A percentile compares a stretch with the other conserved stretches of the same genome.
phyloP scores from a whole-genome alignment of 2,888 invertebrate species.

The Aspidiotus destructor region DNA sequence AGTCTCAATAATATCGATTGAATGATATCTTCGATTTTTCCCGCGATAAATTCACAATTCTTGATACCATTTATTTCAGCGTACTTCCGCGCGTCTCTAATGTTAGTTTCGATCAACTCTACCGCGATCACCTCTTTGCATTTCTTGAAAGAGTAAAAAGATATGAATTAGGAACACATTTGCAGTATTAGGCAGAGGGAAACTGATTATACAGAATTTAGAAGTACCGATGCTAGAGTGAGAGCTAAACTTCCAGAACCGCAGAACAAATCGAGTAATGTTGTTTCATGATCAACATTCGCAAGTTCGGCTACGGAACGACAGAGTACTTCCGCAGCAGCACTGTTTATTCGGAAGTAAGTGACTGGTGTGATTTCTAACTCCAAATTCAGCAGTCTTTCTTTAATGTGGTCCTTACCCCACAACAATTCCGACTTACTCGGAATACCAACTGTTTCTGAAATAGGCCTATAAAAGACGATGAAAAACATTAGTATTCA shows the following conservation, averaged over 20 bases:
- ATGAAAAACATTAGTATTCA: background rate
- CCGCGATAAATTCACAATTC: constrained; percentile 48
- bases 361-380: constrained; percentile 37
- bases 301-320: constrained; percentile 45
- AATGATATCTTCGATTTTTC: constrained; percentile 51
- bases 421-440: constrained; percentile 36
- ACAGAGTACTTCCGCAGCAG: constrained; percentile 45
- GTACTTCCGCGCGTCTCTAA: constrained; percentile 51
- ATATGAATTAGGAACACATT: background rate
- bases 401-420: constrained; percentile 36
- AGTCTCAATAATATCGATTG: constrained; percentile 40
- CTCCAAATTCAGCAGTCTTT: constrained; percentile 35
- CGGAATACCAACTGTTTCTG: constrained; percentile 33
- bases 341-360: constrained; percentile 43
- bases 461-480: constrained; percentile 23
- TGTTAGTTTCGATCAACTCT: constrained; percentile 48
- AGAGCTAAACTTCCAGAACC: constrained; percentile 53
- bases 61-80: constrained; percentile 46
- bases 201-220: background rate
- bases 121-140: constrained; percentile 47
- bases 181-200: background rate
- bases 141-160: constrained; percentile 36
- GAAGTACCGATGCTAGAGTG: constrained; percentile 42
- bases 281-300: constrained; percentile 41
- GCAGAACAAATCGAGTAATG: constrained; percentile 54